A percentile compares a stretch with the other conserved stretches of the same genome.
Evolutionary conservation across 2,888 invertebrate genomes (phyloP).

Genomic region (Oithona nana): DNA sequence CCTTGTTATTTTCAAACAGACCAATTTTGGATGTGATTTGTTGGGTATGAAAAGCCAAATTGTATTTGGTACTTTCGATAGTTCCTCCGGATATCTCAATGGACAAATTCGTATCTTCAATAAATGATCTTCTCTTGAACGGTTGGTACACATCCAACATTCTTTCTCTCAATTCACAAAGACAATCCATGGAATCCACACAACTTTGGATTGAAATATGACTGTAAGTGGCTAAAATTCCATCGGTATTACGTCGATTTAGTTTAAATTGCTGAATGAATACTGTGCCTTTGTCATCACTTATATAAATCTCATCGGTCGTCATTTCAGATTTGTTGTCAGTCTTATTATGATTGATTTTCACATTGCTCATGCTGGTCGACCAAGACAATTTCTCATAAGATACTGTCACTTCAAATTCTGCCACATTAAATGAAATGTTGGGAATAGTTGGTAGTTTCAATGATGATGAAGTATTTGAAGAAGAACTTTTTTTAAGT

Average conservation of each 20-base stretch:
- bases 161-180: background rate
- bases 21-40: background rate
- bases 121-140: background rate
- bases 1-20: background rate
- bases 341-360: background rate
- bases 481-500: background rate
- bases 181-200: background rate
- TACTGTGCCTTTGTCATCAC: background rate
- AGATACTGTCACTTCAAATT: background rate
- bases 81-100: background rate
- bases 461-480: background rate
- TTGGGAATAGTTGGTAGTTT: background rate
- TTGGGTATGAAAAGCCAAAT: background rate
- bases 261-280: background rate
- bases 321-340: background rate
- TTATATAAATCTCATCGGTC: background rate
- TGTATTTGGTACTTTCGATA: background rate
- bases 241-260: background rate
- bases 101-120: background rate
- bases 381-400: background rate
- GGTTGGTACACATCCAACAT: background rate
- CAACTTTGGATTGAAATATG: background rate
- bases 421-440: background rate
- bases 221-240: background rate
- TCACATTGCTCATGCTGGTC: background rate